Base-by-base conservation (phyloP, 2,888 invertebrate species). In the Amphipoea oculea region DNA sequence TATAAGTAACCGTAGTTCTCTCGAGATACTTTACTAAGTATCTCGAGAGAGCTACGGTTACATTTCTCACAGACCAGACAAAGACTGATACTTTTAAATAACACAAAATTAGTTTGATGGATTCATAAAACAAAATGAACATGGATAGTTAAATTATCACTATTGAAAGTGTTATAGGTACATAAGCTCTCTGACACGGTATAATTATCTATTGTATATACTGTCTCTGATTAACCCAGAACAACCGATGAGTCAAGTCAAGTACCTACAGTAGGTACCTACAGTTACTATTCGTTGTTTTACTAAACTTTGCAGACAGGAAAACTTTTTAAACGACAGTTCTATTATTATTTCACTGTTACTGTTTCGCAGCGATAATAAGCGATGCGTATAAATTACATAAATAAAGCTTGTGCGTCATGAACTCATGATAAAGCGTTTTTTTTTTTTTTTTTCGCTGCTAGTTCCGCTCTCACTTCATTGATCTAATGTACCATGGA, bases 361-460 rank as follows among this genome's bases (percentile, higher is more conserved):
- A 45, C 40, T 75, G 62, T 68, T 74, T 40, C 11, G 63, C 45
- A 75, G 20, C 29, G 67, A 48, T 68, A 68, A 48, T 68, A 62
- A 54, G 36, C 42, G 2, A 73, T 57, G 40, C 12, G 11, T 54
- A n/a, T 14, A 77, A 62, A 69, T 72, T 17, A 36, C 51, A 62
- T 20, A 62, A 45, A 62, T 20, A 69, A 48, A 68, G 29, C 68
- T 48, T 57, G 23, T 81, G 63, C 57, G 69, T 82, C 63, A 69
- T 29, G 29, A 29, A 29, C 29, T 29, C 29, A 29, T 75, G 67
- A 20, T 7, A 54, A 14, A 48, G n/a, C 0, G n/a, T 14, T 20
- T 51, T 29, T 48, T 40, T 57, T 40, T 48, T 80, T 51, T 29
- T 48, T 40, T 57, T 40, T 48, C 81, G 5, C 57, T 75, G 45